Conservation (phyloP, 2,113 vertebrate species). For the Actenoides hombroni region DNA sequence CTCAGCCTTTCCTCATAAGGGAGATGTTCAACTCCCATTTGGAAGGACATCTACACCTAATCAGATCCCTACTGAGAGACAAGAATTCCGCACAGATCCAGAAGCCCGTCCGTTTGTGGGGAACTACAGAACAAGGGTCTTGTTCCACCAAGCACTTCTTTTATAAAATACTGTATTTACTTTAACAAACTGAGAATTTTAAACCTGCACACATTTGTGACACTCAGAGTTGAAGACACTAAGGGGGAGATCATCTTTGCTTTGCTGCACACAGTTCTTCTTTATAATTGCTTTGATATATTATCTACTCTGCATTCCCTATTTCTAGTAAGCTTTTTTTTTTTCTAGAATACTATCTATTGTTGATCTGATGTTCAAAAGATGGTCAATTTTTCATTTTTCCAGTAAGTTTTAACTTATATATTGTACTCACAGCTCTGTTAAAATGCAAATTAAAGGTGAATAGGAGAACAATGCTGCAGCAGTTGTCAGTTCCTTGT, state of each 20-base stretch:
- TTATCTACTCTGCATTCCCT: neutral
- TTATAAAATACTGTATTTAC: neutral
- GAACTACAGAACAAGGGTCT: neutral
- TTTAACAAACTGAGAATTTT: neutral
- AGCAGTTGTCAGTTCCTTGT: neutral
- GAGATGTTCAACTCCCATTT: neutral
- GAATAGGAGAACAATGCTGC: neutral
- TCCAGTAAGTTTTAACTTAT: neutral
- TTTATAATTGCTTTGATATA: neutral
- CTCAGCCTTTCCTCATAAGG: too few relatives aligned
- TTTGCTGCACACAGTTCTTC: neutral
- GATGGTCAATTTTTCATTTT: neutral
- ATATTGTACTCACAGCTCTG: neutral
- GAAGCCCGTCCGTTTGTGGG: neutral
- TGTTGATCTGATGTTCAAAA: neutral
- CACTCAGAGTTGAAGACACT: neutral
- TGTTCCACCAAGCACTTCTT: neutral
- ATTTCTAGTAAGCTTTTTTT: neutral
- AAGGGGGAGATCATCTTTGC: neutral
- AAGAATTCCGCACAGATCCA: neutral
- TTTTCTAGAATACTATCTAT: neutral
- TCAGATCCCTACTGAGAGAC: neutral
- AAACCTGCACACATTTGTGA: neutral
- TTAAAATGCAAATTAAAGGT: conserved; percentile 40
- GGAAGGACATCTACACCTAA: neutral